These are phyloP conservation scores for Gallinago solitaria DNA, from an alignment of 2,797 vertebrate species.

Conservation along the genomic window DNA sequence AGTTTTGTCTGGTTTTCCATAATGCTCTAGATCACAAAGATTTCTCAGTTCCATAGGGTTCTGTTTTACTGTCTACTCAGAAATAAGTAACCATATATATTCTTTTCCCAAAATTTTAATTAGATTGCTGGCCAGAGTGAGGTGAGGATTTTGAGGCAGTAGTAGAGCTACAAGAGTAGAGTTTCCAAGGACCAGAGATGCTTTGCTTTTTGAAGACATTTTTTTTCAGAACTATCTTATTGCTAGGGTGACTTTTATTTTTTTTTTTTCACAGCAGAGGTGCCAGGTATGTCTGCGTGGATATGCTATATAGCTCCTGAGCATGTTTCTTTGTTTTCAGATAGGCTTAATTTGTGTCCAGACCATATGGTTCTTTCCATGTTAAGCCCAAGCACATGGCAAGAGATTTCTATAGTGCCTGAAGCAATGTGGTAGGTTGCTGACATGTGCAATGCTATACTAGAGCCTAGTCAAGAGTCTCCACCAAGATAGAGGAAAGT, in stretches of 20 bases:
- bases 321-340: neutral
- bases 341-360: neutral
- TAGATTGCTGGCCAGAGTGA: fast-evolving
- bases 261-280: neutral
- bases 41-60: neutral
- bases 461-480: neutral
- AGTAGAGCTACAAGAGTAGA: neutral
- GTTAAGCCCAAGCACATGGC: neutral
- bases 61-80: neutral
- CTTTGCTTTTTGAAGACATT: neutral
- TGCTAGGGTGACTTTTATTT: neutral
- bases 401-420: neutral
- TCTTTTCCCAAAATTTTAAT: neutral
- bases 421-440: neutral
- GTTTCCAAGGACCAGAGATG: neutral
- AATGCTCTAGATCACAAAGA: neutral
- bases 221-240: neutral
- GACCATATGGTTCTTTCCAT: neutral
- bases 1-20: neutral
- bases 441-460: neutral
- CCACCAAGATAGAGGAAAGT: neutral
- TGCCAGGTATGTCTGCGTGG: neutral
- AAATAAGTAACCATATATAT: neutral
- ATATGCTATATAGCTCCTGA: neutral
- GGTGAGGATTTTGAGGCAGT: neutral